Percentiles rank a stretch among this genome's conserved stretches.
Evolutionary conservation across 1,140 invertebrate genomes (phyloP).

Genomic region (Listronotus bonariensis): DNA sequence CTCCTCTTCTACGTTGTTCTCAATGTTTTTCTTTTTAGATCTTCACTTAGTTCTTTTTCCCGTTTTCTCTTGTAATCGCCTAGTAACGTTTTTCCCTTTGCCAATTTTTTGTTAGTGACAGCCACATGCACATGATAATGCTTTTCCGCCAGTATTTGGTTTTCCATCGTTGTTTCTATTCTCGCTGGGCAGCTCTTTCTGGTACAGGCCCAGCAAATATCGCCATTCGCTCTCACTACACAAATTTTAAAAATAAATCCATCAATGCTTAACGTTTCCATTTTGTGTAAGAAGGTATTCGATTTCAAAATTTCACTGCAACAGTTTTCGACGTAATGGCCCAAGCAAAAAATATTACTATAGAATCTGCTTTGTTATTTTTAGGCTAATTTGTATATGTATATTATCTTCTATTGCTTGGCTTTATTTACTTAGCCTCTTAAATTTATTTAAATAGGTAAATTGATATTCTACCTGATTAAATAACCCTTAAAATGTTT

Average conservation of each 20-base stretch:
- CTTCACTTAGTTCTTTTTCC: neutral
- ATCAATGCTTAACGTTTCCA: neutral
- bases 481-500: no score
- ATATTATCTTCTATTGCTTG: no score
- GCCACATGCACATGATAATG: constrained; percentile 1
- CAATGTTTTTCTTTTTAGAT: neutral
- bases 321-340: no score
- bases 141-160: neutral
- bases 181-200: neutral
- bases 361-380: no score
- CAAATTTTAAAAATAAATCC: constrained; percentile 3
- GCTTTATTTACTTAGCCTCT: no score
- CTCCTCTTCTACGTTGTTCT: neutral
- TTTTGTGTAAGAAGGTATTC: no score
- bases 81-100: neutral
- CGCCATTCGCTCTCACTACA: neutral
- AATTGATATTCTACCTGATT: no score
- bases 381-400: no score
- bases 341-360: no score
- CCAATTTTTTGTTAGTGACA: neutral
- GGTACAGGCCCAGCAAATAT: constrained; percentile 6
- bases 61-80: neutral
- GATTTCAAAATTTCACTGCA: no score
- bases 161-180: neutral
- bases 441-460: no score